Base-by-base conservation (phyloP, 1,140 invertebrate species). In the Uloborus diversus region DNA sequence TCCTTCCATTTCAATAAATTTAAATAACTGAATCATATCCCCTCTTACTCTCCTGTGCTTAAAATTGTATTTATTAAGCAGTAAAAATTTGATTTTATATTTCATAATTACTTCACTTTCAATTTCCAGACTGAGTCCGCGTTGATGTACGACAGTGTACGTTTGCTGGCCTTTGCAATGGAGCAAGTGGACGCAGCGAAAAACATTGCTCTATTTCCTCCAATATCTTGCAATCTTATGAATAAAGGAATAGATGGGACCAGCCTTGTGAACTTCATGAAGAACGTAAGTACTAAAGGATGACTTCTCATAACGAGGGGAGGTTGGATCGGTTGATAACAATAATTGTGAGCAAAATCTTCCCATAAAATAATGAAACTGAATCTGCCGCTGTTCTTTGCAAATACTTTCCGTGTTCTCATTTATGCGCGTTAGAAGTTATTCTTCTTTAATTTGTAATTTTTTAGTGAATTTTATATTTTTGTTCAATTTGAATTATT, bases 191-290 rank as follows among this genome's bases (percentile, higher is more conserved):
- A 97, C 86, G 91, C 92, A 28, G 95, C 93, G 51, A 94, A 96
- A 86, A 82, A 78, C 20, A 66, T 83, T 11, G 33, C 80, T 4
- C 71, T 82, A 80, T 32, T 80, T 49, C 49, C 61, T 35, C 49
- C 79, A 0, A 76, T 81, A 17, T 81, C 80, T 5, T 83, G 82
- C 17, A 64, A 49, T 4, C 47, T 51, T 3, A 79, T 75, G 69
- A 93, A 96, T 84, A 95, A 94, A 1, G 83, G 82, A 51, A 92
- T 92, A 13, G 94, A 97, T 85, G 96, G 96, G 57, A 95, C 95
- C 86, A 96, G 94, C 82, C 90, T 99, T 27, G 94, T 97, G 78
- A 98, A 99, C 89, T 98, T 97, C 85, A 98, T 99, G 95, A 97
- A 96, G 90, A 93, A 96, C 83, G 96, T 96, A 88, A 91, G 91